Evolutionary conservation across 1,140 invertebrate genomes (phyloP), one percentile per base, ranked within the genome.

Genomic region (Microplitis demolitor): DNA sequence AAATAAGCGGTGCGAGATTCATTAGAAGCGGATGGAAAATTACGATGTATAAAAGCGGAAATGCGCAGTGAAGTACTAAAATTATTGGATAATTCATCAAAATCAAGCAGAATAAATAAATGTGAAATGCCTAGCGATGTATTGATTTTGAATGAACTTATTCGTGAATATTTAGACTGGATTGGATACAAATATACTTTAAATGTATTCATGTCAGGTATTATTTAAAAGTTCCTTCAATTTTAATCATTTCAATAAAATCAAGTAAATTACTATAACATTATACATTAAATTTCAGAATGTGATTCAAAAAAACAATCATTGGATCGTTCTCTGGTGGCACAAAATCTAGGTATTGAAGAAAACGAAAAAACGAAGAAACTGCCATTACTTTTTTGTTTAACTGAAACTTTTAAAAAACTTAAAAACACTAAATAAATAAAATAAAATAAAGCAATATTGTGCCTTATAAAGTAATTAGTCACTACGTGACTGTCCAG

Each of bases 151-250:
- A 89, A 89, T 72, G 85, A 88, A 77, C 77, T 89, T 1, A 83
- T 89, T 37, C 76, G 85, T 73, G 87, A 89, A 74, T 89, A 88
- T 77, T 74, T 88, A 9, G 84, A 88, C 66, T 88, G 88, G 87
- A 86, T 85, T 76, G 87, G 85, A 37, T 88, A 87, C 67, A 85
- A 84, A 50, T 88, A 88, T 58, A 85, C 86, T 4, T 78, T 82
- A 0, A 83, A 75, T 33, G 81, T 87, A 37, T 79, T 88, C 68
- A 68, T 76, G n/a, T 77, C 85, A 77, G 87, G 87, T 88, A 77
- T 24, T 24, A 24, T 68, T 66, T 45, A 5, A 0, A 8, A 50
- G 51, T 34, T 34, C 33, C 13, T 34, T 54, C 0, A 56, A 34
- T 37, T 61, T 35, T 37, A n/a, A 24, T 24, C 24, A 24, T 24